These are phyloP conservation scores for Mus minutoides DNA, from an alignment of 2,797 vertebrate species.

Conservation along the genomic window DNA sequence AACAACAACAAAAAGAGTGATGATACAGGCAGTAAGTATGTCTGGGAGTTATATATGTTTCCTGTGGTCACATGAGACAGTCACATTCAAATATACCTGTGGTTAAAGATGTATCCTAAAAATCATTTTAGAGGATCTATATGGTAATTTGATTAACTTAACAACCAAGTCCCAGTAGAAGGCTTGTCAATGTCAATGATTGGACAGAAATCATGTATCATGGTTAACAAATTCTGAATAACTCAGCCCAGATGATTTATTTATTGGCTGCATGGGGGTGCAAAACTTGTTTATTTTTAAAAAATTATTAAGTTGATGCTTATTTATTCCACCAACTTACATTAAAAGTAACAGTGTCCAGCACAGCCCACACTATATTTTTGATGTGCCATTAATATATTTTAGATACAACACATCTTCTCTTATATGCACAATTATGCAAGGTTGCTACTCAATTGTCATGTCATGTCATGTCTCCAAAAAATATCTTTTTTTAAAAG, in stretches of 20 bases:
- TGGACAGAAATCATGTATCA: background rate
- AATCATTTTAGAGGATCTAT: background rate
- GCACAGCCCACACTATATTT: background rate
- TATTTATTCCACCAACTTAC: background rate
- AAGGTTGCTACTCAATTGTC: background rate
- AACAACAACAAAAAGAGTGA: no score
- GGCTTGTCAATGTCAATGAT: background rate
- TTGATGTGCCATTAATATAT: background rate
- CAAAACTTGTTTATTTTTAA: slow-evolving; percentile 2
- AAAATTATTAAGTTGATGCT: background rate
- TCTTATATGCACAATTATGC: background rate
- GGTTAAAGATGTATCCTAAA: background rate
- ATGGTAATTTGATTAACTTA: background rate
- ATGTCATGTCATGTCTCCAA: background rate
- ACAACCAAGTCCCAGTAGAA: background rate
- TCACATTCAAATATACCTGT: background rate
- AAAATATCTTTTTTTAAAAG: background rate
- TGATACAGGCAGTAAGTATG: background rate
- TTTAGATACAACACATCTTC: background rate
- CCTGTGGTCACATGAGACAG: fast-evolving
- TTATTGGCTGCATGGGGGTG: background rate
- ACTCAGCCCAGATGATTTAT: background rate
- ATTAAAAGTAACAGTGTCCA: background rate
- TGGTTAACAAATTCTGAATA: background rate
- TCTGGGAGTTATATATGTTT: background rate